Conservation (phyloP, 2,888 invertebrate genomes). For the Zhuqinia jingwanae region DNA sequence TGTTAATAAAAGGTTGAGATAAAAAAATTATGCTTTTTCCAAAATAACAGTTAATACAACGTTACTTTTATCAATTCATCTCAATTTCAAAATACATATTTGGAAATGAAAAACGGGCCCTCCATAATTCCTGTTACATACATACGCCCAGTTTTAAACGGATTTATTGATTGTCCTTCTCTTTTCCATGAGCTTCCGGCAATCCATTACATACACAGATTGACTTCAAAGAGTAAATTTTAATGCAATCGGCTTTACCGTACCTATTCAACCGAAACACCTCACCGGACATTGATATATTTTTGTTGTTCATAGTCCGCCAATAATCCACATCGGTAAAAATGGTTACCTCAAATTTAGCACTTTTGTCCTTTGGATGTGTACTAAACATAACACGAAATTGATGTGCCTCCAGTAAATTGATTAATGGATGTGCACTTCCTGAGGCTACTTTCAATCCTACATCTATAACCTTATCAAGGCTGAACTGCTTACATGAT, state of each 20-base stretch:
- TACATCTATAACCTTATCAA: neutral
- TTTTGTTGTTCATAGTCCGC: neutral
- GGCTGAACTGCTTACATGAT: neutral
- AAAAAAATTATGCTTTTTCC: no score
- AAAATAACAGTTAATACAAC: no score
- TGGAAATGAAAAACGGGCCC: no score
- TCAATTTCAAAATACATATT: no score
- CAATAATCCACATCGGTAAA: conserved; percentile 23
- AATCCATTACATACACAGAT: no score
- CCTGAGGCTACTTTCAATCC: conserved; percentile 21
- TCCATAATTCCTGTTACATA: no score
- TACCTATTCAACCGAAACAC: conserved; percentile 47
- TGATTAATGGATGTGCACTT: neutral
- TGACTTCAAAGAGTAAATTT: conserved; percentile 57
- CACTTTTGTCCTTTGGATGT: neutral
- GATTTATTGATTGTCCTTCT: no score
- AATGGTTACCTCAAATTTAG: conserved; percentile 47
- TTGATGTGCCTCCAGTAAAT: neutral
- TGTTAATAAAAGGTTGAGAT: no score
- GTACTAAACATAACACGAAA: conserved; percentile 23
- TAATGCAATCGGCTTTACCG: neutral
- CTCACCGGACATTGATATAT: conserved; percentile 55
- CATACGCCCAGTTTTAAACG: no score
- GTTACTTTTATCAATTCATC: no score
- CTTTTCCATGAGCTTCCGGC: no score